Evolutionary conservation across 2,797 vertebrate genomes (phyloP).

Genomic region (Leptatherina wallacei): DNA sequence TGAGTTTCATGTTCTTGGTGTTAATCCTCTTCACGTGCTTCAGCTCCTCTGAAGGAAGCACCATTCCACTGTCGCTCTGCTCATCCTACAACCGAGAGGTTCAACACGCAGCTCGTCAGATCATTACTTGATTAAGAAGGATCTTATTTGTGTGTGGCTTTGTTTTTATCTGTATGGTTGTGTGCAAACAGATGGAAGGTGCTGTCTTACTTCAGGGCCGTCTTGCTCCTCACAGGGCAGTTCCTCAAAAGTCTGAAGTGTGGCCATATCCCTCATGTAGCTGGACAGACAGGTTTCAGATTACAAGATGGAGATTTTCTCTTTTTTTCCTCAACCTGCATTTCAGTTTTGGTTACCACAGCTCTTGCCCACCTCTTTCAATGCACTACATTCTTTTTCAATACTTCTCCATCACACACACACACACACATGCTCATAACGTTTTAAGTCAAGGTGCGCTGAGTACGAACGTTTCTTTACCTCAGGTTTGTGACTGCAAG

Average conservation of each 20-base stretch:
- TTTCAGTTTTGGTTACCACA: slow-evolving; percentile 14
- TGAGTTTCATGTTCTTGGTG: slow-evolving; percentile 68
- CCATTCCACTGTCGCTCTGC: slow-evolving; percentile 87
- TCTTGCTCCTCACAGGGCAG: slow-evolving; percentile 74
- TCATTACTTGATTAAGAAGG: not conserved
- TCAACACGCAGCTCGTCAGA: not conserved
- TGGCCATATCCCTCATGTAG: slow-evolving; percentile 85
- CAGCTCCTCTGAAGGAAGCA: slow-evolving; percentile 88
- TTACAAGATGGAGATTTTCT: not conserved
- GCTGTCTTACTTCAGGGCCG: slow-evolving; percentile 76
- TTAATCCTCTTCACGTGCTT: slow-evolving; percentile 84
- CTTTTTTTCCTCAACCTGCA: slow-evolving; percentile 19
- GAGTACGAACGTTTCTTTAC: slow-evolving; percentile 43
- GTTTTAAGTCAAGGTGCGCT: not conserved
- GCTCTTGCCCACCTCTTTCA: slow-evolving; percentile 6
- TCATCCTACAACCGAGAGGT: slow-evolving; percentile 82
- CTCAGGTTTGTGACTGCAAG: slow-evolving; percentile 79
- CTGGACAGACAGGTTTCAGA: slow-evolving; percentile 65
- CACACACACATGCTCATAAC: not conserved
- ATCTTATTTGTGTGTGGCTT: not conserved
- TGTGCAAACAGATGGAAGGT: slow-evolving; percentile 24
- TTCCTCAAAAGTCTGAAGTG: slow-evolving; percentile 89
- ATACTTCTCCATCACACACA: not conserved
- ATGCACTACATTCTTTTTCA: not conserved
- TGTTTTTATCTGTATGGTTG: not conserved